Base-by-base conservation (phyloP, 1,140 invertebrate genomes). In the Lepidostoma basale region DNA sequence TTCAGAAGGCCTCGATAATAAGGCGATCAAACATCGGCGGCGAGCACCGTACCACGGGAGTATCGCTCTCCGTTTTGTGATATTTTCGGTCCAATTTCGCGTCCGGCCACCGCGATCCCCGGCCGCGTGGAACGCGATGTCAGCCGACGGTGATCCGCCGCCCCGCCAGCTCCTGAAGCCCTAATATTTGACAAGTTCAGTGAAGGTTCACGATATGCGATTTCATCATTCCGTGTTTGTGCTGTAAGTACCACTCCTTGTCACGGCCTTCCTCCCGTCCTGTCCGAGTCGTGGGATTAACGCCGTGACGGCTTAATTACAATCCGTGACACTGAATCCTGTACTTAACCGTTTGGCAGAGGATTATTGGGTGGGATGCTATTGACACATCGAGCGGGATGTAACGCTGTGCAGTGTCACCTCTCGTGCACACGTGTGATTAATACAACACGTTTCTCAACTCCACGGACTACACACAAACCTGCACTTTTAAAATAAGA, bases 201-300 rank as follows among this genome's bases (percentile, higher is more conserved):
- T 20, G 40, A 25, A 30, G 18, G 22, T 20, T 39, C 30, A 25
- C 58, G 66, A 69, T 39, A 69, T 70, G 68, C 23, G 25, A 56
- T 45, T 62, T 66, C 47, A 70, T 44, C 33, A 40, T 12, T 9
- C 64, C 16, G 20, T 62, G 45, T 60, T 62, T 33, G 40, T 30
- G 39, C 22, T 70, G 68, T 70, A 56, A 70, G 68, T 70, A 59
- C 3, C 25, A 10, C 5, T n/a, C 9, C 10, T 22, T 12, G 18
- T 9, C 8, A 20, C 12, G 20, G 52, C 36, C 30, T 62, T 22
- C 36, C 52, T 28, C 10, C 18, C 18, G 22, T 9, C 2, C 20
- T 22, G 4, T n/a, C 18, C 23, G 52, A 20, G 28, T 12, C n/a
- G 20, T 10, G 14, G 18, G 52, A 56, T 56, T 56, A 56, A 33